Percentiles rank a stretch among this genome's conserved stretches.
phyloP scores from a whole-genome alignment of 2,888 invertebrate genomes.

The Cryptosula pallasiana region DNA sequence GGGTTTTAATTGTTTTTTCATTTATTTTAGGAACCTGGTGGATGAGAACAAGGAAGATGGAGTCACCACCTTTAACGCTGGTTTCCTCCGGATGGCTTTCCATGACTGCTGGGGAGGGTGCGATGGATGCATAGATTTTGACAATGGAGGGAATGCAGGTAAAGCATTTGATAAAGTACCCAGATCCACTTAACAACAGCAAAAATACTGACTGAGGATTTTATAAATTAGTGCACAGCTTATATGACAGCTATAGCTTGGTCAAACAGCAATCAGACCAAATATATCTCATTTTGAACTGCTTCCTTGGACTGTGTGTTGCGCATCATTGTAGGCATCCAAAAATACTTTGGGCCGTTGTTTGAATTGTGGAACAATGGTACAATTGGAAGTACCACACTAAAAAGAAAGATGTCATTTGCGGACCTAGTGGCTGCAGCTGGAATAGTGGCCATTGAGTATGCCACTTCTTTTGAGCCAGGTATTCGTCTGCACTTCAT shows the following conservation, averaged over 20 bases:
- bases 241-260: no score
- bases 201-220: no score
- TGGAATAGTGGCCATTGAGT: not conserved
- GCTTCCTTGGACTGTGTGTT: no score
- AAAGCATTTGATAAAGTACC: no score
- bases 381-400: not conserved
- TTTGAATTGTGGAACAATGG: constrained; percentile 11
- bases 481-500: no score
- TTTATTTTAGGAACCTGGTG: not conserved
- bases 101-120: constrained; percentile 22
- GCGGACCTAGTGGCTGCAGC: not conserved
- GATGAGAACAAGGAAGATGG: constrained; percentile 24
- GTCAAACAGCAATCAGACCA: no score
- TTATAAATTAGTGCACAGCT: no score
- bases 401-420: constrained; percentile 23
- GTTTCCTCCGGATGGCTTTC: constrained; percentile 10
- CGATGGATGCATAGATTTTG: constrained; percentile 21
- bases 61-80: constrained; percentile 18
- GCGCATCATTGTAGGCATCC: constrained; percentile 5
- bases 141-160: constrained; percentile 23
- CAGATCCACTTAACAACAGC: no score
- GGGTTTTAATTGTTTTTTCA: no score
- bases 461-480: constrained; percentile 2
- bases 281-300: no score
- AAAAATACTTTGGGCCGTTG: constrained; percentile 11